These are phyloP conservation scores for Aphaenogaster rudis DNA, from an alignment of 1,140 invertebrate species.

Conservation along the genomic window DNA sequence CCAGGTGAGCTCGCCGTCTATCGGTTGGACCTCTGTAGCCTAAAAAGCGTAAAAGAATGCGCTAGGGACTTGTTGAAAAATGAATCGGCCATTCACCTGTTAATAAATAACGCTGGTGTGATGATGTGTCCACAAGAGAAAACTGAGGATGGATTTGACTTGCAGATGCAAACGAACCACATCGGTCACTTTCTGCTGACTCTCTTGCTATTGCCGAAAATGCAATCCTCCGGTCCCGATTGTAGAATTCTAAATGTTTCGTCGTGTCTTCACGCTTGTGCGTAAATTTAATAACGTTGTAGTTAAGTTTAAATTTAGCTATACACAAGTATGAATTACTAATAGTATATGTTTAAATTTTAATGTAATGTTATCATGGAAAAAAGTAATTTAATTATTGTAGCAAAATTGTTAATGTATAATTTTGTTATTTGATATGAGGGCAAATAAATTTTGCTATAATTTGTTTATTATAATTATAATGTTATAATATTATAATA, in stretches of 20 bases:
- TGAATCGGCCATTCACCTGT: constrained; percentile 90
- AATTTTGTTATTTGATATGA: too few species aligned
- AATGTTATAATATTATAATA: too few species aligned
- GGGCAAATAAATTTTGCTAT: too few species aligned
- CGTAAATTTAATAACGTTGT: constrained; percentile 77
- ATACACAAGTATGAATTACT: neutral
- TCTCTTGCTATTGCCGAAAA: constrained; percentile 90
- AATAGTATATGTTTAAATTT: neutral
- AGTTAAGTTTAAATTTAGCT: constrained; percentile 69
- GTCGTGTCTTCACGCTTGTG: constrained; percentile 80
- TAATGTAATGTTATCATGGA: neutral
- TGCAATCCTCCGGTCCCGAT: constrained; percentile 87
- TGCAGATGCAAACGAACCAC: constrained; percentile 93
- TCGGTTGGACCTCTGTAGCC: constrained; percentile 91
- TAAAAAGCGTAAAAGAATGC: constrained; percentile 91
- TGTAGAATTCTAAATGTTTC: constrained; percentile 91
- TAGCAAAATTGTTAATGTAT: too few species aligned
- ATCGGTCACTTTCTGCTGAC: constrained; percentile 95
- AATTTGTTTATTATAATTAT: too few species aligned
- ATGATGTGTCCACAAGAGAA: constrained; percentile 90
- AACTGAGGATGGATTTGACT: constrained; percentile 93
- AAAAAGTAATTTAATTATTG: too few species aligned
- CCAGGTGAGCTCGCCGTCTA: constrained; percentile 88
- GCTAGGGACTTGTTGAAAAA: constrained; percentile 88
- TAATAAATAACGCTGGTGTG: constrained; percentile 94